These are phyloP conservation scores for Cathartes aura DNA, from an alignment of 2,113 vertebrate genomes.

Conservation along the genomic window DNA sequence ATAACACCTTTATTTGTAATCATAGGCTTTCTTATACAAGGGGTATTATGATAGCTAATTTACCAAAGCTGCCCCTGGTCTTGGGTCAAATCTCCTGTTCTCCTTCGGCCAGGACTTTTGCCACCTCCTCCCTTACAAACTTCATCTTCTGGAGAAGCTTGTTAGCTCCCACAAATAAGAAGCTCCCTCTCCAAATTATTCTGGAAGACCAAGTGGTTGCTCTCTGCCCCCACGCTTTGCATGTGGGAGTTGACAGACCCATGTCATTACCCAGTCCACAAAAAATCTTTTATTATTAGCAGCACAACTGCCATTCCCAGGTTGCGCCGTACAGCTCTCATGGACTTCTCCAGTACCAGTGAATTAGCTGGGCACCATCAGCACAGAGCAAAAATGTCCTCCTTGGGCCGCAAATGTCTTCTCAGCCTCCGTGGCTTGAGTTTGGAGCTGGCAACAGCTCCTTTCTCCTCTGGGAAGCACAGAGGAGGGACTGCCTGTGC, in stretches of 20 bases:
- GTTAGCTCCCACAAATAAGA: not conserved
- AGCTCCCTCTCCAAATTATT: not conserved
- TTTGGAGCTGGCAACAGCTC: not conserved
- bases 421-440: not conserved
- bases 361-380: not conserved
- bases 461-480: not conserved
- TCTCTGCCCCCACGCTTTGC: rapidly evolving
- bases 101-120: not conserved
- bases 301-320: not conserved
- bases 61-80: not conserved
- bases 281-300: not conserved
- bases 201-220: not conserved
- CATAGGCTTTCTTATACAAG: not conserved
- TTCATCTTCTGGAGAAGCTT: not conserved
- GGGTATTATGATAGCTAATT: not conserved
- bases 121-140: not conserved
- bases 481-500: not conserved
- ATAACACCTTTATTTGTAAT: not conserved
- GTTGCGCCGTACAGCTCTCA: not conserved
- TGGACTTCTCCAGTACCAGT: not conserved
- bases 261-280: not conserved
- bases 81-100: not conserved
- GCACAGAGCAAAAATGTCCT: not conserved
- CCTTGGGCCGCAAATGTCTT: not conserved
- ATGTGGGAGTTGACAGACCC: not conserved